Base-by-base conservation (phyloP, 2,888 invertebrate genomes). In the Limnephilus lunatus region DNA sequence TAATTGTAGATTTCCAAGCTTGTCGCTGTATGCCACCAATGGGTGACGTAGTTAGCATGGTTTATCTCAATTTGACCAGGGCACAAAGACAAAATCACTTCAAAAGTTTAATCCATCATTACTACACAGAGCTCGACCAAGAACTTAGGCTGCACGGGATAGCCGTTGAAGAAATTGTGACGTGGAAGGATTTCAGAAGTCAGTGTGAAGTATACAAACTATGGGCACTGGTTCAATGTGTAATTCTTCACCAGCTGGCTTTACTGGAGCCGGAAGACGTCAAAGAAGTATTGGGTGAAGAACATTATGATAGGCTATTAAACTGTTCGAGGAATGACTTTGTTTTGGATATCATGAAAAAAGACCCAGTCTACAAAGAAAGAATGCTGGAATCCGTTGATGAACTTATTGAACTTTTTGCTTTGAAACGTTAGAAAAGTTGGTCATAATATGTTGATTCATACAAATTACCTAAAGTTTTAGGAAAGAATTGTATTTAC, bases 261-360 rank as follows among this genome's bases (percentile, higher is more conserved):
- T 85, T 93, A 25, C 19, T 93, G 80, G 48, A 91, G 25, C 48
- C 15, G 9, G 86, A 92, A n/a, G 94, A 95, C 48, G 94, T 94
- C 0, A 81, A 53, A 4, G 5, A 14, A 14, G 85, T 96, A 81
- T 94, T 95, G 30, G 92, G 94, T 0, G 94, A 95, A 0, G 94
- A 95, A 25, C 94, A 94, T 48, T 96, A 95, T 92, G 94, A 95
- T 85, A 94, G 94, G 90, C 95, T 95, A 94, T 94, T 95, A 85
- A 95, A 95, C 91, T 93, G 91, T 0, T 95, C 96, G 93, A 94
- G 96, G 44, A 95, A 94, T 90, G 95, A 95, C 92, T 94, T 95
- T 92, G 94, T 95, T 90, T 90, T 94, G 15, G 93, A 95, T 44
- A 94, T 95, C 32, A 95, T 95, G 91, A 90, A 94, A 81, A 93